Evolutionary conservation across 2,113 vertebrate species (phyloP).

Genomic region (Caretta caretta): DNA sequence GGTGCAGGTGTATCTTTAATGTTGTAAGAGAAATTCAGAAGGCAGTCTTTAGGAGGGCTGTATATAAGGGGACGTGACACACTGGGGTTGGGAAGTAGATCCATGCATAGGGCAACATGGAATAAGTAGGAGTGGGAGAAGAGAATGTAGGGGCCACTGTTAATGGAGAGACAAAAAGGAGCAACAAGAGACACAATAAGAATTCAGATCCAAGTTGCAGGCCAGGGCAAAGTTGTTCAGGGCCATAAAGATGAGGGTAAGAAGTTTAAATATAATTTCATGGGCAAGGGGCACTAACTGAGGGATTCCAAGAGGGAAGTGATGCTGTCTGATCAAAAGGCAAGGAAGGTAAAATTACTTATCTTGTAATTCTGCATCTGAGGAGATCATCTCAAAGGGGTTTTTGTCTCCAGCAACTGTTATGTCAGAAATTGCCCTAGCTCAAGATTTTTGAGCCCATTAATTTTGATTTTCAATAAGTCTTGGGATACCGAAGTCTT

Average conservation of each 20-base stretch:
- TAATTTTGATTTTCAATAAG: too few relatives aligned
- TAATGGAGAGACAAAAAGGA: not conserved
- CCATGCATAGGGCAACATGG: not conserved
- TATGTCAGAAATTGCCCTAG: not conserved
- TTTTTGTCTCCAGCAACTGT: not conserved
- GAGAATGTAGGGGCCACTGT: not conserved
- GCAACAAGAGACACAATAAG: not conserved
- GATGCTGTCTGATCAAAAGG: not conserved
- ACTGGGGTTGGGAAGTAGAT: not conserved
- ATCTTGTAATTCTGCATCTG: not conserved
- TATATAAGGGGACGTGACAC: not conserved
- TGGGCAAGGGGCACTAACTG: not conserved
- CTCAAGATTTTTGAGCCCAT: not conserved
- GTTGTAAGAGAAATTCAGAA: not conserved
- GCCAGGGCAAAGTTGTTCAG: not conserved
- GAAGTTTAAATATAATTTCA: not conserved
- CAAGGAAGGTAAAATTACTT: not conserved
- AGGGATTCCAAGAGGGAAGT: not conserved
- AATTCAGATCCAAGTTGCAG: not conserved
- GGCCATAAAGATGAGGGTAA: not conserved
- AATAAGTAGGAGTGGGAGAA: not conserved
- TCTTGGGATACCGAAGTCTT: too few relatives aligned
- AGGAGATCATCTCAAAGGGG: not conserved
- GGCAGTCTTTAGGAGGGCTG: not conserved
- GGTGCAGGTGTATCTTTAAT: not conserved